phyloP scores from a whole-genome alignment of 2,113 vertebrate genomes.

The Cinclus mexicanus region DNA sequence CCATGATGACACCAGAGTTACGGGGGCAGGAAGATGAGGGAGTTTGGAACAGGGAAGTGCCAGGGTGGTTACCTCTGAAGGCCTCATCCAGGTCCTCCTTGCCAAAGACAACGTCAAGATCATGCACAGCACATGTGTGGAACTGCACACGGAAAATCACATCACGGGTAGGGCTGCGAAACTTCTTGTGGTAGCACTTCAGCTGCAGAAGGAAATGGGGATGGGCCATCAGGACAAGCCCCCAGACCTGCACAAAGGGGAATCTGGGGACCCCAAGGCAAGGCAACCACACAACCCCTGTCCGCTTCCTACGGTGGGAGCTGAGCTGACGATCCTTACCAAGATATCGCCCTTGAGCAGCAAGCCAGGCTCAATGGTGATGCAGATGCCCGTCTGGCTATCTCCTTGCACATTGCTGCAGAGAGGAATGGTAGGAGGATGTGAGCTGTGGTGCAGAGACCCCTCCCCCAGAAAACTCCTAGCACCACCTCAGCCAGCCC shows the following conservation, averaged over 20 bases:
- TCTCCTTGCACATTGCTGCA: slow-evolving; percentile 93
- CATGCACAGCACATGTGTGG: slow-evolving; percentile 95
- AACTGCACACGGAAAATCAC: slow-evolving; percentile 97
- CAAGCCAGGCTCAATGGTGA: slow-evolving; percentile 96
- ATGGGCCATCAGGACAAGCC: neutral
- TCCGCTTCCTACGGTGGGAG: fast-evolving
- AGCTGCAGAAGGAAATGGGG: slow-evolving; percentile 70
- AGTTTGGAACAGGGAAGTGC: neutral
- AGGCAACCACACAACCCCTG: fast-evolving
- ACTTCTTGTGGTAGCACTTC: slow-evolving; percentile 98
- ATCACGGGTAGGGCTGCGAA: slow-evolving; percentile 86
- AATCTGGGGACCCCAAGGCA: fast-evolving
- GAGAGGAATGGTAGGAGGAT: neutral
- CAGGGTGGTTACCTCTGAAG: slow-evolving; percentile 82
- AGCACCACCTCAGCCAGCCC: neutral
- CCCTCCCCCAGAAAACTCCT: neutral
- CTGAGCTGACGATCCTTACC: slow-evolving; percentile 77
- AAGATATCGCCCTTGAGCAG: slow-evolving; percentile 97
- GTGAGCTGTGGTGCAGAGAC: neutral
- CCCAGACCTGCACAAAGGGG: neutral
- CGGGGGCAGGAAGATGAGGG: neutral
- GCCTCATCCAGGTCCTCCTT: slow-evolving; percentile 96
- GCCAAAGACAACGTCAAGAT: slow-evolving; percentile 89
- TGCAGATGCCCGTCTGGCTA: slow-evolving; percentile 97
- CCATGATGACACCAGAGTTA: neutral